Percentiles rank a stretch among this genome's conserved stretches.
Conservation (phyloP, 1,140 invertebrate species). For the Solen grandis region DNA sequence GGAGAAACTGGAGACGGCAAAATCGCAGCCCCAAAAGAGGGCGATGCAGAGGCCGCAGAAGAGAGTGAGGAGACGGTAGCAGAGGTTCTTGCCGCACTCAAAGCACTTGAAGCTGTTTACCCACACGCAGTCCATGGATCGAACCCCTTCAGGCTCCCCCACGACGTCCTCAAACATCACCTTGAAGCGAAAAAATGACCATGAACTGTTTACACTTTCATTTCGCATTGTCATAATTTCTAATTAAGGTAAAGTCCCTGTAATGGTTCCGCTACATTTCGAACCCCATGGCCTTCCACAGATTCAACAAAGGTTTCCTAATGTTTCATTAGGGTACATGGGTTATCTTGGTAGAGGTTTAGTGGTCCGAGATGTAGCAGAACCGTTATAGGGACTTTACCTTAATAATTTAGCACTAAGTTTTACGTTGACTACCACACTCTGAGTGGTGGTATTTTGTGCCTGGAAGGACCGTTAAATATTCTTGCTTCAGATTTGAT, state of each 20-base stretch:
- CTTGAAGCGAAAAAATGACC: background rate
- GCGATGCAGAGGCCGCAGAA: conserved; percentile 87
- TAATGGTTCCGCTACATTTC: too few relatives aligned
- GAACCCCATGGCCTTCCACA: background rate
- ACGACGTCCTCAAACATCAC: conserved; percentile 87
- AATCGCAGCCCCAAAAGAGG: conserved; percentile 86
- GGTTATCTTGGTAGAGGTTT: too few relatives aligned
- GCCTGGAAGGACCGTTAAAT: too few relatives aligned
- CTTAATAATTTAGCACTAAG: too few relatives aligned
- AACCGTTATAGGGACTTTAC: too few relatives aligned
- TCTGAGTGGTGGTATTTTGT: too few relatives aligned
- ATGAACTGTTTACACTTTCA: background rate
- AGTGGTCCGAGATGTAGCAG: too few relatives aligned
- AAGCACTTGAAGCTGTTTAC: conserved; percentile 87
- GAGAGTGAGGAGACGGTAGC: conserved; percentile 87
- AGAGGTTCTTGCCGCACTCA: conserved; percentile 85
- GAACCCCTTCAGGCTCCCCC: conserved; percentile 87
- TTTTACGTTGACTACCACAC: too few relatives aligned
- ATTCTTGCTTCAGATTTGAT: too few relatives aligned
- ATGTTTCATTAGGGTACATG: too few relatives aligned
- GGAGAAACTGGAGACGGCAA: conserved; percentile 87
- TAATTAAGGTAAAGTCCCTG: too few relatives aligned
- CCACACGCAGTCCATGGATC: conserved; percentile 89
- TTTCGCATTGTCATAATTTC: background rate
- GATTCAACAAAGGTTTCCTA: background rate